Evolutionary conservation across 92 coral and sea anemone genomes (phyloP), one percentile per base, ranked within the genome.

Genomic region (Paramuricea clavata): DNA sequence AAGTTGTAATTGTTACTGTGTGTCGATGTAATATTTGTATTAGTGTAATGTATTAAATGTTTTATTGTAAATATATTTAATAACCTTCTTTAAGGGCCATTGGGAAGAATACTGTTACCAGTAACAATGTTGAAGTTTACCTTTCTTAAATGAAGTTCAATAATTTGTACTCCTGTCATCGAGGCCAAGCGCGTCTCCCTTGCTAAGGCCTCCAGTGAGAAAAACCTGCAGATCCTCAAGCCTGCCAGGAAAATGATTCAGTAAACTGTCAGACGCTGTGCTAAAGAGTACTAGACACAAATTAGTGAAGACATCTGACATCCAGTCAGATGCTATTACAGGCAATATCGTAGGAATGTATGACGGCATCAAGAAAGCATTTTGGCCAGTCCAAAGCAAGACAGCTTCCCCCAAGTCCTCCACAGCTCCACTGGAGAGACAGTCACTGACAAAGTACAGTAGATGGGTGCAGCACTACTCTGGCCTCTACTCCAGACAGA

Each of bases 351-450:
- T 54, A 74, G 57, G 49, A 13, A 88, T 89, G 87, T 89, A 78
- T 41, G 90, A 85, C 3, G 82, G 92, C 83, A 89, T 85, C 90
- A 86, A 83, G 54, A 69, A 16, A 57, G 89, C 83, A 30, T 4
- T 57, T 12, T 83, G 91, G 22, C 91, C 91, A 69, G 59, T 8
- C 6, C 86, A 82, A 52, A 64, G 50, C 81, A 82, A 82, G 36
- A 82, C 86, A 25, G 80, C 35, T 81, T 60, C 86, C 67, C 54
- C 19, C 25, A 82, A 82, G 42, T 81, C 85, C 85, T 26, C 74
- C 85, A 61, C 74, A 12, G 85, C 85, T 26, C 74, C 85, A 61
- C 74, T 30, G 85, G 78, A 42, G 74, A 81, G 9, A 70, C 32
- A 13, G 56, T 81, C 68, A 19, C 78, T 15, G 42, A 61, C 77